Base-by-base conservation (phyloP, 2,113 vertebrate species). In the Hemicordylus capensis region DNA sequence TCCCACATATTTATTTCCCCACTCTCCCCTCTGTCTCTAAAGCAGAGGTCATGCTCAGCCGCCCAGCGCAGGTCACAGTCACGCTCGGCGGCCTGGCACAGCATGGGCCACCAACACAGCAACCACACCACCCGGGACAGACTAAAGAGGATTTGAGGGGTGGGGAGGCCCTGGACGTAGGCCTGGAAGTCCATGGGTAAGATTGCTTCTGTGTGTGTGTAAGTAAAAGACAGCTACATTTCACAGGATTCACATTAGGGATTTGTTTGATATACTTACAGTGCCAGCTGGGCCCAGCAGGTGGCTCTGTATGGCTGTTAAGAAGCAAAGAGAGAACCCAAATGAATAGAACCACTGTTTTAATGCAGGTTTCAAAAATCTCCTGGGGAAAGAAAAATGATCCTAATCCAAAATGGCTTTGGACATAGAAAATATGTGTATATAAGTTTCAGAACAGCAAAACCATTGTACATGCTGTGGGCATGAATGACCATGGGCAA, bases 281-380 rank as follows among this genome's bases (percentile, higher is more conserved):
- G 46, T 82, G 7, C 77, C 75, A 73, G 28, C 34, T 82, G n/a
- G 17, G 48, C 87, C 91, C 93, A 90, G 75, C 19, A 93, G 91
- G 54, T 91, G 92, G 87, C 59, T 31, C 91, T 80, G 70, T 80
- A 63, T 75, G 87, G 80, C 86, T 89, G 77, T 6, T 79, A 59
- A 54, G 80, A 78, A 46, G 14, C 7, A 31, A 63, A 54, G 28
- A 42, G 4, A 11, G 4, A 14, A 79, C 54, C 22, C 4, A 37
- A 80, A 79, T 59, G 81, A 64, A 64, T 51, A 54, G 54, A 31
- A 46, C 24, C 64, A 28, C 61, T 73, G 39, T 48, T 61, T 37
- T 11, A 7, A 59, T 69, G 37, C 34, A 42, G 17, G 20, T 39
- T 39, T 69, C 39, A 31, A 11, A 69, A 76, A 84, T 17, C 34